A percentile compares a stretch with the other conserved stretches of the same genome.
Conservation (phyloP, 2,113 vertebrate genomes). For the Chrysemys picta region DNA sequence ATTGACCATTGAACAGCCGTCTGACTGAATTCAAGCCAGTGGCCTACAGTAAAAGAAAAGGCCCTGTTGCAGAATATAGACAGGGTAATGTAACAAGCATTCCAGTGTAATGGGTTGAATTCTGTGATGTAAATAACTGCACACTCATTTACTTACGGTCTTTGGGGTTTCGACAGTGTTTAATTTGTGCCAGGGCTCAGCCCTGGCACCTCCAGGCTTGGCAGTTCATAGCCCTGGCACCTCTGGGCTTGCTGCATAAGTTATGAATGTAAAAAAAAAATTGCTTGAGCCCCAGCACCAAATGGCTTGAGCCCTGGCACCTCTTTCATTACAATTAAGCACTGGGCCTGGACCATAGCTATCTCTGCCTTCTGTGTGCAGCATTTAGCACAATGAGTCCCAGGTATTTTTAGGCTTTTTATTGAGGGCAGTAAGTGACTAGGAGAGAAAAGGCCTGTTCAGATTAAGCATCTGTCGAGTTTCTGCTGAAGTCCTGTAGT, state of each 20-base stretch:
- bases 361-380: not conserved
- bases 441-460: conserved; percentile 10
- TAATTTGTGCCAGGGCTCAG: too few relatives aligned
- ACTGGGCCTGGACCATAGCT: not conserved
- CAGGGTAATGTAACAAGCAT: not conserved
- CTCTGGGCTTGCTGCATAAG: too few relatives aligned
- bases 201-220: too few relatives aligned
- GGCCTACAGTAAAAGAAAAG: not conserved
- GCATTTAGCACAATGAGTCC: conserved; percentile 40
- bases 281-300: too few relatives aligned
- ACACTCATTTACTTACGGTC: conserved; percentile 26
- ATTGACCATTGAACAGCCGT: not conserved
- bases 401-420: conserved; percentile 55
- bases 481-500: conserved; percentile 27
- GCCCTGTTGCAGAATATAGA: not conserved
- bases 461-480: conserved; percentile 42
- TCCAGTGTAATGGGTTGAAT: not conserved
- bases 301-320: too few relatives aligned
- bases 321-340: too few relatives aligned
- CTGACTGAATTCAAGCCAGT: not conserved
- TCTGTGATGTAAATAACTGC: not conserved
- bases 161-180: not conserved
- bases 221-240: too few relatives aligned
- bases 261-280: too few relatives aligned
- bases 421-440: conserved; percentile 44